These are phyloP conservation scores for Ctenomys sociabilis DNA, from an alignment of 2,113 vertebrate species.

Conservation along the genomic window DNA sequence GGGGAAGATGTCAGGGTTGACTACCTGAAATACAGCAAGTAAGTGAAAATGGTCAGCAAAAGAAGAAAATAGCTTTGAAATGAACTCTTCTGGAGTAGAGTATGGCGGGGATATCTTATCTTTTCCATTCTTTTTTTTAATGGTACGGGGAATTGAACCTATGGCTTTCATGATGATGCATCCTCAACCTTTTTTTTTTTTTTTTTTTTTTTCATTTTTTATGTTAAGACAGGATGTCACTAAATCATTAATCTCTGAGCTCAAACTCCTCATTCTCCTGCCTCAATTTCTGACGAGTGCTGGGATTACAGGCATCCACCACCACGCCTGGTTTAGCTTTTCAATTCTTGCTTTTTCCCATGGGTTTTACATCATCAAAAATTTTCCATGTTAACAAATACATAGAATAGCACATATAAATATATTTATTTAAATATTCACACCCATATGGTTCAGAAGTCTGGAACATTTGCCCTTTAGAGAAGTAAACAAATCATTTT, in stretches of 20 bases:
- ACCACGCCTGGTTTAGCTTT: background rate
- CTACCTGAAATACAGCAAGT: too few species aligned
- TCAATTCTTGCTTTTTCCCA: background rate
- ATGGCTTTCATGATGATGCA: background rate
- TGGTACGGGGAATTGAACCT: background rate
- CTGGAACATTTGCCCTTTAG: conserved; percentile 73
- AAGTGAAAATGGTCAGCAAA: background rate
- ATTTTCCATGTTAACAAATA: conserved; percentile 31
- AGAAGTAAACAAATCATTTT: conserved; percentile 84
- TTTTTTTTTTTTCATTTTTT: background rate
- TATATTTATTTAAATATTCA: conserved; percentile 31
- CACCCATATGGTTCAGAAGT: background rate
- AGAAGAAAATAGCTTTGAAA: background rate
- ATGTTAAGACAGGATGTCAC: background rate
- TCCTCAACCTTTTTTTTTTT: background rate
- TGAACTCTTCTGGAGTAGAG: background rate
- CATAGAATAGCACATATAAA: background rate
- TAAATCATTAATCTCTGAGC: background rate
- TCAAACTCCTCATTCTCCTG: background rate
- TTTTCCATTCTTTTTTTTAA: background rate
- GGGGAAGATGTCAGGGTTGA: background rate
- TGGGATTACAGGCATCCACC: background rate
- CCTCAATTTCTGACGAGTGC: background rate
- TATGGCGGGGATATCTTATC: background rate
- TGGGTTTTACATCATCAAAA: background rate